These are phyloP conservation scores for Arremon aurantiirostris DNA, from an alignment of 2,797 vertebrate genomes.

Conservation along the genomic window DNA sequence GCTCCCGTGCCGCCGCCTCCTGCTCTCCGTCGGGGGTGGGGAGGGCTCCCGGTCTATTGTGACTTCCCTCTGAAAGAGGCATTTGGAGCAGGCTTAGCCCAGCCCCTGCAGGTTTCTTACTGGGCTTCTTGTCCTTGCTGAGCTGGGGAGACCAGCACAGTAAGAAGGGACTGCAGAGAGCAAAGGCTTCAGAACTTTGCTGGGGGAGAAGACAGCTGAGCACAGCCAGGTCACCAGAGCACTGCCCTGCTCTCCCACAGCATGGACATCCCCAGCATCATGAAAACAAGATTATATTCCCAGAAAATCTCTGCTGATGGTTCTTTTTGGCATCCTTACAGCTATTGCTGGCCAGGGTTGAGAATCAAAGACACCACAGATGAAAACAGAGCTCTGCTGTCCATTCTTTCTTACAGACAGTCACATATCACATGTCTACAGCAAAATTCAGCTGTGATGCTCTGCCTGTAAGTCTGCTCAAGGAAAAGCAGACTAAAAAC, in stretches of 20 bases:
- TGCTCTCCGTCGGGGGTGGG: conserved; percentile 79
- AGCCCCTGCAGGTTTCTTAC: background rate
- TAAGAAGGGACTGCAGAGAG: background rate
- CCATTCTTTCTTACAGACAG: background rate
- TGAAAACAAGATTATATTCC: background rate
- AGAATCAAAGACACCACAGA: background rate
- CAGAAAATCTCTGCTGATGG: background rate
- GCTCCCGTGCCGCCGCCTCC: conserved; percentile 72
- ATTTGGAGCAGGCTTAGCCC: conserved; percentile 51
- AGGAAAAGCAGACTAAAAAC: background rate
- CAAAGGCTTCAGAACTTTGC: background rate
- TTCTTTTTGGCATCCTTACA: background rate
- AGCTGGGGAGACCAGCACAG: background rate
- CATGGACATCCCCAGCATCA: background rate
- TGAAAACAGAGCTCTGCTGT: background rate
- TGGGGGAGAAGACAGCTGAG: background rate
- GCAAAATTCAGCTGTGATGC: background rate
- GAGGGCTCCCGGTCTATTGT: conserved; percentile 80
- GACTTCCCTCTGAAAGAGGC: conserved; percentile 71
- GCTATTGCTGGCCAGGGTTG: background rate
- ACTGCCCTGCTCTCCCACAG: background rate
- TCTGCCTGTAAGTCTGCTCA: background rate
- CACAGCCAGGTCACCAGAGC: background rate
- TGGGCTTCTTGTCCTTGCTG: background rate
- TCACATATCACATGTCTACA: background rate